Base-by-base conservation (phyloP, 2,113 vertebrate species). In the Bombycilla garrulus region DNA sequence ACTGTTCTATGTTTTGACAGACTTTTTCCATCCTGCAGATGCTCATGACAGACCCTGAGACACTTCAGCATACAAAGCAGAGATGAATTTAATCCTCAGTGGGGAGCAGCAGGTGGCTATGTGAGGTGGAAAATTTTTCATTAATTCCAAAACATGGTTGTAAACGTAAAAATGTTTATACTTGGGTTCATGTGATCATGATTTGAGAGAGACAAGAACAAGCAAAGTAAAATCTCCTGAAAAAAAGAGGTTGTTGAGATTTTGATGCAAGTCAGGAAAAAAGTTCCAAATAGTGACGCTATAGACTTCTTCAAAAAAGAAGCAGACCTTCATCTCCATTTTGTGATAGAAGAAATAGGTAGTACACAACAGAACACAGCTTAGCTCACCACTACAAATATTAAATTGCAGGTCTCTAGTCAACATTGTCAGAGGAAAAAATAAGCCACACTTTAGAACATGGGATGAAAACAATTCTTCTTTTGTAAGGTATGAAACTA, bases 401-500 rank as follows among this genome's bases (percentile, higher is more conserved):
- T 9, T 70, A 88, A 80, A 73, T 78, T 86, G 45, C 24, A 70
- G 62, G 33, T 56, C 26, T 90, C 57, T 38, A 67, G 47, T 40
- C 42, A 61, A 58, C 23, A 42, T 6, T 33, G 40, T 76, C 45
- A 86, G 51, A 70, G 38, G 10, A 3, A 82, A 66, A 92, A 53
- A 74, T 44, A 64, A 67, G 31, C 11, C 21, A 54, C 0, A 0
- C 23, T 64, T 38, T 64, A 13, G 36, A 91, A 89, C 45, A 61
- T 4, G 23, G 21, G 33, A 81, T 61, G 73, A 91, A 85, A 20
- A 15, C 19, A 50, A 56, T 45, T 86, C 16, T 71, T 83, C 33
- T 72, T 71, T 67, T 64, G 18, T 76, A 81, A 61, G n/a, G n/a
- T 89, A 81, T 60, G 6, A 91, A 48, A 86, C 35, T 62, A 84